Base-by-base conservation (phyloP, 1,140 invertebrate genomes). In the Tetramorium alpestre region DNA sequence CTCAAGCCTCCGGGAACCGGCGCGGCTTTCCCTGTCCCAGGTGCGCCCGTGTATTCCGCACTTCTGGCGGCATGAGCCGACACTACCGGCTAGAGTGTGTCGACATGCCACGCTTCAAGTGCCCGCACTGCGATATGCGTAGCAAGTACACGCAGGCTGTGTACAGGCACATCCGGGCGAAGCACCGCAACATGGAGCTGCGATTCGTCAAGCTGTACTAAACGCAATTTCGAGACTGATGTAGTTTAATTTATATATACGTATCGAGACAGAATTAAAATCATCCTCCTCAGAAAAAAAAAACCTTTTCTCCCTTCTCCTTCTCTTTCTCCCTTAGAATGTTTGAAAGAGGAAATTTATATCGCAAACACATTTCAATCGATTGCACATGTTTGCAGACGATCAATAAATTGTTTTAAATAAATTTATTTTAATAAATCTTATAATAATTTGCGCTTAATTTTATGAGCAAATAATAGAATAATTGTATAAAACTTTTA, bases 71-170 rank as follows among this genome's bases (percentile, higher is more conserved):
- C 18, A 93, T 92, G 91, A 90, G 77, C 11, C 90, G 92, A 3
- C 92, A 93, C 54, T 92, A 91, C 58, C 88, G 92, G 7, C 64
- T 92, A 33, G 92, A 93, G 62, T 93, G 92, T 85, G 92, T 91
- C 75, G 92, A 93, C 67, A 65, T 89, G 18, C 92, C 92, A 7
- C 90, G 92, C 64, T 93, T 93, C 85, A 91, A 93, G 81, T 93
- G 92, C 75, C 90, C 91, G 3, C 81, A 93, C 51, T 93, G 92
- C 85, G 91, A 93, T 10, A 93, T 93, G 92, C 75, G 89, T 49
- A 93, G 92, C 84, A 93, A 93, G 85, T 93, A 92, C 25, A 93
- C 91, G 0, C 92, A 93, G 38, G 92, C 92, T 4, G 86, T 93
- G 22, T 93, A 92, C 56, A 91, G 92, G 64, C 92, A 93, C 60